These are phyloP conservation scores for Ceraclea dissimilis DNA, from an alignment of 2,888 invertebrate species.

Conservation along the genomic window DNA sequence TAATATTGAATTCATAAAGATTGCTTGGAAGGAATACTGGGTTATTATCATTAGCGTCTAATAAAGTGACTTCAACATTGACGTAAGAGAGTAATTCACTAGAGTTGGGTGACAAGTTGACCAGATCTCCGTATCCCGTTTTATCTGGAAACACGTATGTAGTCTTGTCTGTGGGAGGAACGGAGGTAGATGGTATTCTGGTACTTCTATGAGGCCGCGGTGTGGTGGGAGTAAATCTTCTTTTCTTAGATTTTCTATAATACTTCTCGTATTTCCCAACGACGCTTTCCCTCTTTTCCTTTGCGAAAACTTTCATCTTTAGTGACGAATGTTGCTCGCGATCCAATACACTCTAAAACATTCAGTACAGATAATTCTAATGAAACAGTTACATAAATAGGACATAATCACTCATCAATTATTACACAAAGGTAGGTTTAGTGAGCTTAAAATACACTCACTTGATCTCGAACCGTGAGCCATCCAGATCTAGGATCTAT, in stretches of 20 bases:
- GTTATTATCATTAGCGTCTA: constrained; percentile 88
- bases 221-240: constrained; percentile 32
- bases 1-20: constrained; percentile 69
- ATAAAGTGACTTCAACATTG: constrained; percentile 70
- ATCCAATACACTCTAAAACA: constrained; percentile 61
- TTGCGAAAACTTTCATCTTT: constrained; percentile 68
- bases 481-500: constrained; percentile 76
- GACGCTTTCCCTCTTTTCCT: constrained; percentile 66
- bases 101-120: constrained; percentile 38
- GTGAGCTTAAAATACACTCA: constrained; percentile 24
- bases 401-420: too few species aligned
- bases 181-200: constrained; percentile 26
- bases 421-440: too few species aligned
- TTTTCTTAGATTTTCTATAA: constrained; percentile 38
- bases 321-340: constrained; percentile 68
- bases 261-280: constrained; percentile 44
- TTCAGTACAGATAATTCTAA: neutral
- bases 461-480: constrained; percentile 72
- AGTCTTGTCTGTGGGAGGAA: constrained; percentile 37
- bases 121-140: constrained; percentile 38
- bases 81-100: constrained; percentile 50
- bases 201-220: neutral
- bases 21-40: constrained; percentile 80
- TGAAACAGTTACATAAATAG: too few species aligned
- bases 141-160: constrained; percentile 46